phyloP scores from a whole-genome alignment of 2,113 vertebrate genomes.

The Patagioenas fasciata region DNA sequence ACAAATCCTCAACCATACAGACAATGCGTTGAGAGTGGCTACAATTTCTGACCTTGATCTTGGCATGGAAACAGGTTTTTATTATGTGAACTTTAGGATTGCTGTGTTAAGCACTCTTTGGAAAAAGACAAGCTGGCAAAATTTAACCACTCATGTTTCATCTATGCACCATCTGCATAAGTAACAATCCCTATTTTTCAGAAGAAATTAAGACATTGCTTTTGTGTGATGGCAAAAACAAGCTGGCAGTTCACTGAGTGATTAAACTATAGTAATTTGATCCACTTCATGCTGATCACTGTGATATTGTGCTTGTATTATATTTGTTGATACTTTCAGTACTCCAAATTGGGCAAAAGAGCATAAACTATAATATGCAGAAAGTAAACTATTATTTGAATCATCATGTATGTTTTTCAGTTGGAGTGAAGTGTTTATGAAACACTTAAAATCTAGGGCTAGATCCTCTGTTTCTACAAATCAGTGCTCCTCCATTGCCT shows the following conservation, averaged over 20 bases:
- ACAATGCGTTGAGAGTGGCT: not conserved
- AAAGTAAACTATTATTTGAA: constrained; percentile 8
- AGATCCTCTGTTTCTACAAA: not conserved
- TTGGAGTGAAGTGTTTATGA: not conserved
- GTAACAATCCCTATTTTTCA: constrained; percentile 29
- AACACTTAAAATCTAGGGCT: not conserved
- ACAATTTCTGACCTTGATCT: not conserved
- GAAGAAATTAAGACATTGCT: constrained; percentile 10
- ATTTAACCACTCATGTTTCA: not conserved
- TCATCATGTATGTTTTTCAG: not conserved
- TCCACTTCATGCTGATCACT: constrained; percentile 25
- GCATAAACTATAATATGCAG: constrained; percentile 2
- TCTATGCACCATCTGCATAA: constrained; percentile 25
- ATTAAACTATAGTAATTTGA: constrained; percentile 13
- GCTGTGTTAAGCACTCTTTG: not conserved
- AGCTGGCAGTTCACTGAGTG: not conserved
- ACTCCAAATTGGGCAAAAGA: constrained; percentile 5
- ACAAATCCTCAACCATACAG: not conserved
- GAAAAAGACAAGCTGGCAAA: not conserved
- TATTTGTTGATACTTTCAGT: constrained; percentile 1
- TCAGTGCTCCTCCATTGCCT: not conserved
- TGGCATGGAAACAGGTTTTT: not conserved
- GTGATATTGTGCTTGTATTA: constrained; percentile 4
- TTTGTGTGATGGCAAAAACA: constrained; percentile 17
- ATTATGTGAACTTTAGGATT: not conserved